phyloP scores from a whole-genome alignment of 2,113 vertebrate genomes.

The human region DNA sequence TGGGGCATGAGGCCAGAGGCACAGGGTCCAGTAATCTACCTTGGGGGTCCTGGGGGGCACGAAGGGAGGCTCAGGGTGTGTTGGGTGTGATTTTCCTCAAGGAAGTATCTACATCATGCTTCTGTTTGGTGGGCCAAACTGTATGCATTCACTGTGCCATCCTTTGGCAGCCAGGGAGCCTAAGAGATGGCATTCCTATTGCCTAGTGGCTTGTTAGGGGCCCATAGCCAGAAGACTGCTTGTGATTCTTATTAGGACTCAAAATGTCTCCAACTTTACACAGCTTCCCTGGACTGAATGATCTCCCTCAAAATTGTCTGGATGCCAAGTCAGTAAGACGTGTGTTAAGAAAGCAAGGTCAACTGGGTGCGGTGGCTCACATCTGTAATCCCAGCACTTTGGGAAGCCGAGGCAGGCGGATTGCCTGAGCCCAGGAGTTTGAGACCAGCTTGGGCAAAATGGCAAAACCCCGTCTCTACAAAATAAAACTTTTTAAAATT shows the following conservation, averaged over 20 bases:
- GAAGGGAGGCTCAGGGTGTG: background rate
- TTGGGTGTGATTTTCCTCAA: background rate
- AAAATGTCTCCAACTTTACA: background rate
- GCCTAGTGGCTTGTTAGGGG: background rate
- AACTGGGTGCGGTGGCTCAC: too few species aligned
- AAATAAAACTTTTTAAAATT: too few species aligned
- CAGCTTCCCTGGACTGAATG: background rate
- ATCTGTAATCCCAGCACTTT: too few species aligned
- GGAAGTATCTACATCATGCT: background rate
- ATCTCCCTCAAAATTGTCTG: background rate
- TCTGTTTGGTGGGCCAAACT: background rate
- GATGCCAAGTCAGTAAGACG: background rate
- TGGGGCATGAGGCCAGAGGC: background rate
- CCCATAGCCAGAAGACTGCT: background rate
- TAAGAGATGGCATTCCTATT: background rate
- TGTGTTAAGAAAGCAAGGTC: background rate
- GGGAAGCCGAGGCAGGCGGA: too few species aligned
- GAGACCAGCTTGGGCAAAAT: too few species aligned
- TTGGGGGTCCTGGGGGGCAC: accelerated
- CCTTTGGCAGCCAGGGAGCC: background rate
- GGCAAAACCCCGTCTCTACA: too few species aligned
- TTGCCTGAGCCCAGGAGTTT: too few species aligned
- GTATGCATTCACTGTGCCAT: background rate
- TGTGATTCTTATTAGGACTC: background rate
- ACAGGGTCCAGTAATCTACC: background rate